Conservation (phyloP, 2,888 invertebrate species). For the Chydorus sphaericus region DNA sequence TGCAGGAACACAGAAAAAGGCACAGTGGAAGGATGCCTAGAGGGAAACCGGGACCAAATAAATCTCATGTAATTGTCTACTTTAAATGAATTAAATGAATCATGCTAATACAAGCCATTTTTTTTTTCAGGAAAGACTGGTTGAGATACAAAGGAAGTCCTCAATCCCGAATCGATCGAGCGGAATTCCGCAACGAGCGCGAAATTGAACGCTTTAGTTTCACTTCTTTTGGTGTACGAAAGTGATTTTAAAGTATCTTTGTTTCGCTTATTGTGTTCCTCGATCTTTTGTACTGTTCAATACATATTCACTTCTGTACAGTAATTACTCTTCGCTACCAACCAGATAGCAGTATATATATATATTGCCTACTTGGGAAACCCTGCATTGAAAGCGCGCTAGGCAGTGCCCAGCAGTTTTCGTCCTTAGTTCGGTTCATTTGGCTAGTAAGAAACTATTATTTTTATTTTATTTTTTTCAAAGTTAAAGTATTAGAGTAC, state of each 20-base stretch:
- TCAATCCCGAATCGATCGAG: slow-evolving; percentile 52
- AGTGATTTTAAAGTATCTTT: too few relatives aligned
- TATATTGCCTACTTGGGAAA: too few relatives aligned
- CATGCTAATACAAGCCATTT: background rate
- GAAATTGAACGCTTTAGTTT: slow-evolving; percentile 34
- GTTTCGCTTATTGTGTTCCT: background rate
- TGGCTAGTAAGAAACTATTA: too few relatives aligned
- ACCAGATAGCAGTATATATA: too few relatives aligned
- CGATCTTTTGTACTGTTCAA: background rate
- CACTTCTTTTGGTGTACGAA: slow-evolving; percentile 6
- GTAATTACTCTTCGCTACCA: too few relatives aligned
- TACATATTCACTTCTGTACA: background rate
- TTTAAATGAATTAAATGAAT: too few relatives aligned
- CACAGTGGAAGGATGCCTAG: slow-evolving; percentile 50
- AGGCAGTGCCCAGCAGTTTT: too few relatives aligned
- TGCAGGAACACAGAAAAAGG: slow-evolving; percentile 52
- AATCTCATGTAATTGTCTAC: background rate
- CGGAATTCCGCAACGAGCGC: slow-evolving; percentile 48
- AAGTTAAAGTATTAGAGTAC: too few relatives aligned
- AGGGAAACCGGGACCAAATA: slow-evolving; percentile 44
- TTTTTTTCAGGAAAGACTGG: slow-evolving; percentile 35
- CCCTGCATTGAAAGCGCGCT: too few relatives aligned
- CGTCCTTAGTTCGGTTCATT: too few relatives aligned
- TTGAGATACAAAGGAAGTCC: slow-evolving; percentile 56
- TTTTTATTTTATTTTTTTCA: too few relatives aligned